A percentile compares a stretch with the other conserved stretches of the same genome.
These are phyloP conservation scores for Psilanteris sp. DNA, from an alignment of 1,140 invertebrate genomes.

Conservation along the genomic window DNA sequence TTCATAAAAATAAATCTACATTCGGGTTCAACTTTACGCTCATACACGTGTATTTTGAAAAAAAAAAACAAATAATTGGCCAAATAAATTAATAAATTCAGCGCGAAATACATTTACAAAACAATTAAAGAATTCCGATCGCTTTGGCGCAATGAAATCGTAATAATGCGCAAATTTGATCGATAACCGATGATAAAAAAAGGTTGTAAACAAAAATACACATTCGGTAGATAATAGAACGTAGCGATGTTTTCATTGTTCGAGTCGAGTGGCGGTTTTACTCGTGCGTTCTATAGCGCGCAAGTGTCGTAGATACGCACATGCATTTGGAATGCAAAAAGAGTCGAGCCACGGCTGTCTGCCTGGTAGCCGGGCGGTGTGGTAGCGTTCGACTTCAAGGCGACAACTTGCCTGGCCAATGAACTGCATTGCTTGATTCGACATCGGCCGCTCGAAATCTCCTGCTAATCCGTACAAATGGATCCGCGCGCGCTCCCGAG, in stretches of 20 bases:
- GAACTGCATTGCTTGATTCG: slow-evolving; percentile 67
- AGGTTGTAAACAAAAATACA: too few species aligned
- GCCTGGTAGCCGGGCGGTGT: slow-evolving; percentile 33
- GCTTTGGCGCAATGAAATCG: too few species aligned
- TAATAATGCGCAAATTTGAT: too few species aligned
- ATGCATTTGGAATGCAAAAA: slow-evolving; percentile 69
- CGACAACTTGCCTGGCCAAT: slow-evolving; percentile 77
- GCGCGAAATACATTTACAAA: too few species aligned
- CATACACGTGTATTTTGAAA: too few species aligned
- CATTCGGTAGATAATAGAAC: slow-evolving; percentile 33
- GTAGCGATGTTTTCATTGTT: slow-evolving; percentile 25
- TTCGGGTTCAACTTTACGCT: too few species aligned
- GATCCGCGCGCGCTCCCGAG: slow-evolving; percentile 29
- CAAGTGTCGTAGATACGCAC: slow-evolving; percentile 55
- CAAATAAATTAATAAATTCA: too few species aligned
- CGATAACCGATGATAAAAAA: too few species aligned
- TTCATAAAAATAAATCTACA: too few species aligned
- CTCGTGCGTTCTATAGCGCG: slow-evolving; percentile 26
- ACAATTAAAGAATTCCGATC: too few species aligned
- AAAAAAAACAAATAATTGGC: too few species aligned
- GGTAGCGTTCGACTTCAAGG: slow-evolving; percentile 72
- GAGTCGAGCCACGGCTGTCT: slow-evolving; percentile 52
- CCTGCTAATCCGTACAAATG: slow-evolving; percentile 57
- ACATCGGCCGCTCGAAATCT: slow-evolving; percentile 57
- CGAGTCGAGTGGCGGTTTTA: slow-evolving; percentile 29